Conservation (phyloP, 2,113 vertebrate genomes). For the Prinia subflava region DNA sequence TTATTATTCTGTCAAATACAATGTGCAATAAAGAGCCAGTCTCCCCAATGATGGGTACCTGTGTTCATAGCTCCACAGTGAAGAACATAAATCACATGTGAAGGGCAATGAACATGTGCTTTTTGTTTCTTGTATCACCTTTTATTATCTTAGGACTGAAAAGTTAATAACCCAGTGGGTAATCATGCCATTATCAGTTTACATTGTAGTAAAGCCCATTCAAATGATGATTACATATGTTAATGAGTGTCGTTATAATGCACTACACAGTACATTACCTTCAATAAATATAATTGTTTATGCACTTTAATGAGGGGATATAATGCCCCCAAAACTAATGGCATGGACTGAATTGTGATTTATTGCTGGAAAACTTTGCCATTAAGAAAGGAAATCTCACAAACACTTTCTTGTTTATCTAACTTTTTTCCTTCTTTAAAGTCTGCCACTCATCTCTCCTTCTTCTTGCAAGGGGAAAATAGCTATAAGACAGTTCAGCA, state of each 20-base stretch:
- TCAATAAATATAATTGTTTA: conserved; percentile 90
- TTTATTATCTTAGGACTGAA: conserved; percentile 81
- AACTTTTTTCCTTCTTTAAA: conserved; percentile 68
- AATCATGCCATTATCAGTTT: conserved; percentile 85
- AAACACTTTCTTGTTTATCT: conserved; percentile 74
- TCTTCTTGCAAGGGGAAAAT: conserved; percentile 67
- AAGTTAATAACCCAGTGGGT: conserved; percentile 85
- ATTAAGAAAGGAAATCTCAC: conserved; percentile 76
- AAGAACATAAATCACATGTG: conserved; percentile 62
- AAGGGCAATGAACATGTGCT: conserved; percentile 61
- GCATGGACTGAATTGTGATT: conserved; percentile 83
- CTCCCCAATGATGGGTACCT: conserved; percentile 52
- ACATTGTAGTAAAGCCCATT: conserved; percentile 84
- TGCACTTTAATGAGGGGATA: conserved; percentile 82
- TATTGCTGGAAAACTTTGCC: conserved; percentile 80
- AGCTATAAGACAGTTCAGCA: conserved; percentile 64
- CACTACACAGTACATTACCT: conserved; percentile 86
- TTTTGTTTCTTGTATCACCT: conserved; percentile 77
- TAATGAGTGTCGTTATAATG: conserved; percentile 85
- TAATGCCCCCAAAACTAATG: conserved; percentile 84
- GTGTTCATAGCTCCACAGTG: conserved; percentile 44
- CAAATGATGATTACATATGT: conserved; percentile 87
- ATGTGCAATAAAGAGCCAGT: conserved; percentile 58
- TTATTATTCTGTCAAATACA: conserved; percentile 67
- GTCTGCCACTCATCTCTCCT: conserved; percentile 75